Base-by-base conservation (phyloP, 2,888 invertebrate species). In the Xiphydria camelus region DNA sequence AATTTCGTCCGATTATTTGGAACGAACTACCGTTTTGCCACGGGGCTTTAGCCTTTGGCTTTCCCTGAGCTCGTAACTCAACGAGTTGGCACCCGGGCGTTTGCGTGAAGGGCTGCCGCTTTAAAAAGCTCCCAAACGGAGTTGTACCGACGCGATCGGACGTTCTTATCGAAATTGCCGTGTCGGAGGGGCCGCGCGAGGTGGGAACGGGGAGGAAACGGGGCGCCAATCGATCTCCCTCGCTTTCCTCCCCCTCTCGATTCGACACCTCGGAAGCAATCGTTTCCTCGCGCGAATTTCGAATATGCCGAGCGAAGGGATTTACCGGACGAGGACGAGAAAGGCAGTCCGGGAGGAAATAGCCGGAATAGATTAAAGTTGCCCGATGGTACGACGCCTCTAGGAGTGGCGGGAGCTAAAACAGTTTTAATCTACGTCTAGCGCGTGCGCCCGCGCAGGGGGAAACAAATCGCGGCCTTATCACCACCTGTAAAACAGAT, bases 401-500 rank as follows among this genome's bases (percentile, higher is more conserved):
- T 46, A 55, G 56, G 58, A 64, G 57, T 57, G 47, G 58, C 55
- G 53, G 43, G 53, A 57, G 62, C 60, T 61, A 61, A 64, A 63
- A 64, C 61, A 63, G 61, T 68, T 68, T 66, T 66, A 65, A 69
- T 65, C 67, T 62, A 63, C 57, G 61, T 54, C 62, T 59, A 58
- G 55, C 57, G 53, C 57, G 60, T 59, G 57, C 58, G 61, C 34
- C 23, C n/a, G n/a, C 33, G 23, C 31, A 33, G 57, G 61, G 59
- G 62, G 62, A 73, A 71, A 73, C 72, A 72, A 73, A 73, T 72
- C 68, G 64, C 53, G 52, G 64, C 60, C 68, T 72, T 71, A 72
- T 73, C 73, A 62, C 63, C 61, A 61, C 63, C 69, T 61, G 65
- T 58, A 64, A 62, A 57, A 53, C 56, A 66, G 69, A 71, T 73